Evolutionary conservation across 2,888 invertebrate species (phyloP).

Genomic region (Chromoteleia sp.): DNA sequence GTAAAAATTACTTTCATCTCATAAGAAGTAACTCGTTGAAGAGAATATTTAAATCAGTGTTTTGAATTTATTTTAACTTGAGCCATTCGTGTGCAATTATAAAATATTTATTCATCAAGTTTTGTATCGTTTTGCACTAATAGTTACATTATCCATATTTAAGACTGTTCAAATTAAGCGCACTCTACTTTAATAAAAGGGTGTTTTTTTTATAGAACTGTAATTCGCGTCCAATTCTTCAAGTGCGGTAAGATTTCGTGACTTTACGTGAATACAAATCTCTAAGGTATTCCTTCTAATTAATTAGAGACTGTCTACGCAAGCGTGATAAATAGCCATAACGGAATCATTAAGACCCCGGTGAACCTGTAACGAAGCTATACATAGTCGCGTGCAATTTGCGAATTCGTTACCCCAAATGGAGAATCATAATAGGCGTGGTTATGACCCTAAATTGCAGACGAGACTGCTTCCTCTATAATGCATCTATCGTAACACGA

Average conservation of each 20-base stretch:
- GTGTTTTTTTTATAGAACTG: background rate
- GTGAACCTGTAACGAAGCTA: constrained; percentile 73
- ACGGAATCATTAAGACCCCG: constrained; percentile 78
- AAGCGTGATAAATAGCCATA: constrained; percentile 79
- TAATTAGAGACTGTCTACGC: constrained; percentile 78
- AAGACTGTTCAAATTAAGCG: too few relatives aligned
- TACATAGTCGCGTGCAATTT: constrained; percentile 73
- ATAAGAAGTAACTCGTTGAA: too few relatives aligned
- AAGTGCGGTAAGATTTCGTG: constrained; percentile 54
- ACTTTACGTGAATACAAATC: constrained; percentile 71
- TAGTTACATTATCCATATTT: too few relatives aligned
- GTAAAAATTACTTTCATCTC: too few relatives aligned
- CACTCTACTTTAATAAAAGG: background rate
- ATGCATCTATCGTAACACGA: constrained; percentile 52
- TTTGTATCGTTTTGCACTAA: too few relatives aligned
- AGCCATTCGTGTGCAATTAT: too few relatives aligned
- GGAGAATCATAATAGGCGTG: constrained; percentile 66
- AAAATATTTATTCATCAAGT: too few relatives aligned
- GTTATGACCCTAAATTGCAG: constrained; percentile 64
- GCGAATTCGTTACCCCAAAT: constrained; percentile 71
- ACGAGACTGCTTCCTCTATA: constrained; percentile 50
- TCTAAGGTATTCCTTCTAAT: constrained; percentile 74
- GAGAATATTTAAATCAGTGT: too few relatives aligned
- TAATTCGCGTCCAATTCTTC: constrained; percentile 36
- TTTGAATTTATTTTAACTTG: too few relatives aligned